Conservation (phyloP, 2,113 vertebrate species). For the Rhabdornis inornatus region DNA sequence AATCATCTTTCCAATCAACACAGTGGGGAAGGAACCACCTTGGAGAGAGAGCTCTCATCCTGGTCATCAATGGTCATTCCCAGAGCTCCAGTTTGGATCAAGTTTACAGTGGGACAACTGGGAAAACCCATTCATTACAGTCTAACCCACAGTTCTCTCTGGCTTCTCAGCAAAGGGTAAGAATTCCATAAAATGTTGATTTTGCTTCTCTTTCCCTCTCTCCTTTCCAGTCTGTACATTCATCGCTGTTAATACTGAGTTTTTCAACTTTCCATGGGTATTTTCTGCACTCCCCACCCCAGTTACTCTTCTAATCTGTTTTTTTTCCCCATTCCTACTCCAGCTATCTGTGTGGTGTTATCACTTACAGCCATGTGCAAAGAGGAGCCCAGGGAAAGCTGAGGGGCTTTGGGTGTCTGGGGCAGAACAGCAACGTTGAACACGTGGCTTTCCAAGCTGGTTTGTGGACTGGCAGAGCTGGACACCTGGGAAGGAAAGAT, state of each 20-base stretch:
- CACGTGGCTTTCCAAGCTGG: conserved; percentile 73
- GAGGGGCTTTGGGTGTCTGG: conserved; percentile 75
- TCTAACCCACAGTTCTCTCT: background rate
- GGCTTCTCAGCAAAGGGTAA: background rate
- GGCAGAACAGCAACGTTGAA: conserved; percentile 90
- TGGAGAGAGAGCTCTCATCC: background rate
- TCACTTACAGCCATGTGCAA: conserved; percentile 89
- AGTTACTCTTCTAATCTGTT: background rate
- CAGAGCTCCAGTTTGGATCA: conserved; percentile 6
- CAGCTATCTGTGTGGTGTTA: background rate
- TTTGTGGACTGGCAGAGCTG: conserved; percentile 53
- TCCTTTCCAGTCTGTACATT: background rate
- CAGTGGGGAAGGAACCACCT: background rate
- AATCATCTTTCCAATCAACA: background rate
- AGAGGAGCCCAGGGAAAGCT: conserved; percentile 78
- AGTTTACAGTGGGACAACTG: background rate
- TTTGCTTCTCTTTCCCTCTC: background rate
- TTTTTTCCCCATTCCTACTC: background rate
- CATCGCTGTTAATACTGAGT: background rate
- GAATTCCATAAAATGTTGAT: background rate
- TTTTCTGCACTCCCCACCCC: background rate
- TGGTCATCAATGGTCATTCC: background rate
- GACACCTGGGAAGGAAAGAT: conserved; percentile 78
- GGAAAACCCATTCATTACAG: background rate
- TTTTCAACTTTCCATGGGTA: background rate